These are phyloP conservation scores for Nephrotoma guestfalica DNA, from an alignment of 2,888 invertebrate genomes.

Conservation along the genomic window DNA sequence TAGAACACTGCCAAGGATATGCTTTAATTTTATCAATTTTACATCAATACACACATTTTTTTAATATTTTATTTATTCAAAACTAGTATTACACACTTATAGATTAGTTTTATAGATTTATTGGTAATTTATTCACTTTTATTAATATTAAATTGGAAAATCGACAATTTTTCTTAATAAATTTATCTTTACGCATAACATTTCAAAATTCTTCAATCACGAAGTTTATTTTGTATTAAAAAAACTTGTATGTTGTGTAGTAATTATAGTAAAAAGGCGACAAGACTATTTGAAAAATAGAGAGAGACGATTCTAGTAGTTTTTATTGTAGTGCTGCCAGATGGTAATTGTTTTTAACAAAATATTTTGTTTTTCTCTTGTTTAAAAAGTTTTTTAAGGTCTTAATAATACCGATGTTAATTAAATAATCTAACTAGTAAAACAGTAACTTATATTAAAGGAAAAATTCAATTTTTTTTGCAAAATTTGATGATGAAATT, in stretches of 20 bases:
- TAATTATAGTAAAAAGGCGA: not conserved
- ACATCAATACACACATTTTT: not conserved
- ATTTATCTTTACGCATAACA: not conserved
- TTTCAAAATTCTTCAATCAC: constrained; percentile 1
- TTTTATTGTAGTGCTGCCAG: not conserved
- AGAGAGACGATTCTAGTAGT: not conserved
- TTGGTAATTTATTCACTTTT: not conserved
- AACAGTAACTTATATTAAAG: too few relatives aligned
- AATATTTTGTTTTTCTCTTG: too few relatives aligned
- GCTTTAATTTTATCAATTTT: not conserved
- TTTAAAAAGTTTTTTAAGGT: too few relatives aligned
- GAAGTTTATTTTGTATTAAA: not conserved
- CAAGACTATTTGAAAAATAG: not conserved
- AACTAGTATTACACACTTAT: not conserved
- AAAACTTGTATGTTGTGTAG: not conserved
- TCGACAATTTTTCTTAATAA: not conserved
- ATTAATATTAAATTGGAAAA: not conserved
- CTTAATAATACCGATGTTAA: too few relatives aligned
- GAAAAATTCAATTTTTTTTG: too few relatives aligned
- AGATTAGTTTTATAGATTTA: not conserved
- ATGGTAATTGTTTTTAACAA: not conserved
- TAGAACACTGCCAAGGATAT: constrained; percentile 6
- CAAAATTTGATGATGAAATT: too few relatives aligned
- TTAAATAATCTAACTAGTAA: too few relatives aligned
- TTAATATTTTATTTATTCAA: not conserved